Conservation (phyloP, 1,140 invertebrate genomes). For the Phymastichus coffea region DNA sequence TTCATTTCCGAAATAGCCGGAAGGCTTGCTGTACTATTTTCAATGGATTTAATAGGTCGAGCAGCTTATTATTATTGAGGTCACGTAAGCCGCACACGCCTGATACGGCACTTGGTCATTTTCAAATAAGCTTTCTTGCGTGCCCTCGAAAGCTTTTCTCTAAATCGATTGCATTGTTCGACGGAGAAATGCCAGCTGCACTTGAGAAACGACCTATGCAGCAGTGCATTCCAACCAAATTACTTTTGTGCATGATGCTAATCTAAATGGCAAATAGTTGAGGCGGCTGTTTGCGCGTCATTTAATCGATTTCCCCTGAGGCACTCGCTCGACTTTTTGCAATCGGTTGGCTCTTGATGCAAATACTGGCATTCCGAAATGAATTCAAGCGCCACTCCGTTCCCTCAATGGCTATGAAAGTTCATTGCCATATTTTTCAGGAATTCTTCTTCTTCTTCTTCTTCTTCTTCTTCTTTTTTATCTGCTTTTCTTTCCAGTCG, state of each 20-base stretch:
- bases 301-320: neutral
- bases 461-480: too few relatives aligned
- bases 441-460: too few relatives aligned
- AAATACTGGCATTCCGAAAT: too few relatives aligned
- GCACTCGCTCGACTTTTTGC: neutral
- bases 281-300: constrained; percentile 9
- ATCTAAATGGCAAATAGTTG: constrained; percentile 27
- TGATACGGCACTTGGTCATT: neutral
- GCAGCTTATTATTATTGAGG: constrained; percentile 16
- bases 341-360: too few relatives aligned
- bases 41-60: constrained; percentile 21
- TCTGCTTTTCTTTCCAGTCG: too few relatives aligned
- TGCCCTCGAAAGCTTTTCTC: neutral
- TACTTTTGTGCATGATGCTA: constrained; percentile 23
- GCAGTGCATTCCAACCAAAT: constrained; percentile 25
- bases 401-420: too few relatives aligned
- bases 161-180: constrained; percentile 24
- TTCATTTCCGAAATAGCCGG: constrained; percentile 19
- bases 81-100: constrained; percentile 18
- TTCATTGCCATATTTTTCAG: too few relatives aligned
- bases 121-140: constrained; percentile 4
- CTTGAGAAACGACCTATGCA: constrained; percentile 15
- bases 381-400: too few relatives aligned
- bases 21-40: constrained; percentile 7
- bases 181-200: too few relatives aligned